Conservation (phyloP, 2,797 vertebrate genomes). For the Allenopithecus nigroviridis region DNA sequence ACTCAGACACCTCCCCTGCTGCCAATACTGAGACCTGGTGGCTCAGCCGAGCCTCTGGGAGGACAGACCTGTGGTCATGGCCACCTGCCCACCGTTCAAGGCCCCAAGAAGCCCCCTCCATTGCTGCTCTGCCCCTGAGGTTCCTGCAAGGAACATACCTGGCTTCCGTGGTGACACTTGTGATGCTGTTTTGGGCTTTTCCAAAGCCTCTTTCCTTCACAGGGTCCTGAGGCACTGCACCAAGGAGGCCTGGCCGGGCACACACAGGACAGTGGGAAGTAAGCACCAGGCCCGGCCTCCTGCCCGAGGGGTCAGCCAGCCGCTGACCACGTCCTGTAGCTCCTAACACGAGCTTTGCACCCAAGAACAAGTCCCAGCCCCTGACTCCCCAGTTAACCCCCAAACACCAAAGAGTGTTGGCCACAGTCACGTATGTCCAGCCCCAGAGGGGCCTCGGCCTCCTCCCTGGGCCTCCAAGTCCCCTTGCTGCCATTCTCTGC, state of each 20-base stretch:
- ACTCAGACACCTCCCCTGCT: background rate
- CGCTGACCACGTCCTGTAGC: background rate
- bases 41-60: background rate
- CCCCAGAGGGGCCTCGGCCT: background rate
- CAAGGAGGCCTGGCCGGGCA: background rate
- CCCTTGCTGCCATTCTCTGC: background rate
- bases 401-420: background rate
- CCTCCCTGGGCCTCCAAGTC: background rate
- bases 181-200: background rate
- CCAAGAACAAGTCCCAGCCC: no score
- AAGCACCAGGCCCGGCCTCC: accelerated
- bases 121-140: background rate
- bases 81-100: accelerated
- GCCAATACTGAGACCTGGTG: background rate
- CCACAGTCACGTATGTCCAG: accelerated
- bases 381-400: background rate
- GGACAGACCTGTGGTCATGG: background rate
- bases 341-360: background rate
- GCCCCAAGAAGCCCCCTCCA: background rate
- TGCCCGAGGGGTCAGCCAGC: background rate
- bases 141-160: background rate
- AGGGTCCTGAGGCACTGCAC: background rate
- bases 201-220: background rate
- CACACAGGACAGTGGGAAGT: accelerated
- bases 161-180: background rate